Conservation (phyloP, 2,888 invertebrate species). For the Drosophila gaucha region DNA sequence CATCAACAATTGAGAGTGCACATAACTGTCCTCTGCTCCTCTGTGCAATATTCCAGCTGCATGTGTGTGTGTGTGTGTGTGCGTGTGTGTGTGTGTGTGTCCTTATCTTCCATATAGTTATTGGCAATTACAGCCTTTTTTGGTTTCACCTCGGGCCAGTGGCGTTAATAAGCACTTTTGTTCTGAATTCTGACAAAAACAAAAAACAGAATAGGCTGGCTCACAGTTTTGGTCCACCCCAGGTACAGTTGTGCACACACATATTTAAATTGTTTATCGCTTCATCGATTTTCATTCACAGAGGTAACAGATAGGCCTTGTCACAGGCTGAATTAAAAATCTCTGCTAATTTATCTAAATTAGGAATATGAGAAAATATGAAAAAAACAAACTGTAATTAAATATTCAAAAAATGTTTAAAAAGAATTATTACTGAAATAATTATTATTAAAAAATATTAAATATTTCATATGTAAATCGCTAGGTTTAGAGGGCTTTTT, state of each 20-base stretch:
- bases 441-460: no score
- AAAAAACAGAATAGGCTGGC: background rate
- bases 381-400: no score
- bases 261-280: background rate
- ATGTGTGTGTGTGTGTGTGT: conserved; percentile 2
- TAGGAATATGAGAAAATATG: no score
- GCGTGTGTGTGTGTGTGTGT: background rate
- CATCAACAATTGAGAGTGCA: conserved; percentile 53
- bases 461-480: no score
- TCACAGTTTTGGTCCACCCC: background rate
- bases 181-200: conserved; percentile 20
- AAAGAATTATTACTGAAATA: no score
- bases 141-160: conserved; percentile 10
- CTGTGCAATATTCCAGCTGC: conserved; percentile 28
- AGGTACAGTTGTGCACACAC: conserved; percentile 41
- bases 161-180: conserved; percentile 15
- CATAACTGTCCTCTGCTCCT: conserved; percentile 43
- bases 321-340: no score
- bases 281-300: background rate
- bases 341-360: no score
- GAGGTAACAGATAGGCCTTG: no score
- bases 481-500: no score
- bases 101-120: conserved; percentile 44
- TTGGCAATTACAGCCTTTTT: conserved; percentile 52
- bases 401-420: no score